phyloP scores from a whole-genome alignment of 1,140 invertebrate species.

The Glomeris maerens region DNA sequence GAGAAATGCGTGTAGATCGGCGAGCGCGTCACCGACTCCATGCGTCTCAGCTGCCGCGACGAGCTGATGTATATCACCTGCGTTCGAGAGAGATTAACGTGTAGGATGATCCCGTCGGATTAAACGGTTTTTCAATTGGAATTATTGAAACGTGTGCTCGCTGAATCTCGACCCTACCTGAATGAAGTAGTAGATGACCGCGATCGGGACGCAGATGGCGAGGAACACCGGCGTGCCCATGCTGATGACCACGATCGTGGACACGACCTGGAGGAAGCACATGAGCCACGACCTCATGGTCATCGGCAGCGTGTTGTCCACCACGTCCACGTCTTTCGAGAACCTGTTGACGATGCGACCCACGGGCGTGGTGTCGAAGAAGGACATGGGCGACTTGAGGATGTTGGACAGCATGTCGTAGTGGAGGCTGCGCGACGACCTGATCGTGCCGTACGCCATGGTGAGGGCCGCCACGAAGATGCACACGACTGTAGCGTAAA shows the following conservation, averaged over 20 bases:
- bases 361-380: slow-evolving; percentile 48
- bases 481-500: slow-evolving; percentile 24
- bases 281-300: neutral
- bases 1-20: slow-evolving; percentile 35
- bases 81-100: slow-evolving; percentile 12
- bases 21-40: slow-evolving; percentile 32
- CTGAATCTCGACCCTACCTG: slow-evolving; percentile 34
- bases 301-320: neutral
- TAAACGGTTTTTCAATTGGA: too few species aligned
- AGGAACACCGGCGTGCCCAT: slow-evolving; percentile 40
- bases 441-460: slow-evolving; percentile 43
- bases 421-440: slow-evolving; percentile 38
- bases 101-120: neutral
- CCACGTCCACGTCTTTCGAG: slow-evolving; percentile 40
- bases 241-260: slow-evolving; percentile 38
- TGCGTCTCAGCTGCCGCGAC: slow-evolving; percentile 32
- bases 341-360: slow-evolving; percentile 46
- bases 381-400: slow-evolving; percentile 39
- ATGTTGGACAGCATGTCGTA: slow-evolving; percentile 39
- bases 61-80: slow-evolving; percentile 32
- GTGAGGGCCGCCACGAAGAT: slow-evolving; percentile 1
- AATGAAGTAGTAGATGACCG: slow-evolving; percentile 39
- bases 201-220: slow-evolving; percentile 38
- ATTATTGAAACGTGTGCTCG: too few species aligned
- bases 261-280: slow-evolving; percentile 25